phyloP scores from a whole-genome alignment of 2,113 vertebrate species.

The Corvus hawaiiensis region DNA sequence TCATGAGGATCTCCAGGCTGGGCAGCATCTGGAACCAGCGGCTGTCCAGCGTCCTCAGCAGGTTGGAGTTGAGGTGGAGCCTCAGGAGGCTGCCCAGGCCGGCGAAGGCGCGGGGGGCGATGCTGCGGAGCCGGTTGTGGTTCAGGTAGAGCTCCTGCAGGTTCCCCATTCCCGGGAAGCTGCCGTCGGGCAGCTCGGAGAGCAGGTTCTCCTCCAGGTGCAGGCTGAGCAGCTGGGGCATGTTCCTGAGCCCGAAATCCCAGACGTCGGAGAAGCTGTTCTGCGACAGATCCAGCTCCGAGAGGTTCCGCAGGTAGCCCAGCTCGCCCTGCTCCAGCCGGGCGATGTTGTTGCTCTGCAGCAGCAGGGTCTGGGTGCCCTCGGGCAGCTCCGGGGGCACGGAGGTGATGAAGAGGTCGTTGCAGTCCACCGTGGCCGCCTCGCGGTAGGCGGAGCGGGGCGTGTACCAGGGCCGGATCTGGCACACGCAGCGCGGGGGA shows the following conservation, averaged over 20 bases:
- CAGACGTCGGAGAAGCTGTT: conserved; percentile 79
- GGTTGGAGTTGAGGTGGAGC: conserved; percentile 92
- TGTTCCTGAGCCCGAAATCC: conserved; percentile 68
- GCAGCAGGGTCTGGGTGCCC: conserved; percentile 85
- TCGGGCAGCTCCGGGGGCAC: conserved; percentile 76
- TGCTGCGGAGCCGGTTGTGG: conserved; percentile 85
- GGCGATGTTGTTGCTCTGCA: conserved; percentile 88
- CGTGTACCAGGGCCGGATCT: conserved; percentile 92
- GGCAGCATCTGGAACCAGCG: conserved; percentile 86
- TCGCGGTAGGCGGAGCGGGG: conserved; percentile 86
- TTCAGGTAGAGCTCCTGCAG: conserved; percentile 93
- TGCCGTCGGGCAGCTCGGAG: conserved; percentile 75
- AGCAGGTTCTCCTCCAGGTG: conserved; percentile 92
- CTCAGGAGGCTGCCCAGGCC: conserved; percentile 82
- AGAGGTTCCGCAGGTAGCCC: conserved; percentile 81
- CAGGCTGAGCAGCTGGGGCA: conserved; percentile 83
- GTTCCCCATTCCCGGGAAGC: conserved; percentile 78
- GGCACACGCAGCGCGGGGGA: conserved; percentile 81
- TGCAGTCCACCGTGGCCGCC: conserved; percentile 91
- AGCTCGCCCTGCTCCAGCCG: conserved; percentile 74
- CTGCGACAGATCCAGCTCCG: conserved; percentile 90
- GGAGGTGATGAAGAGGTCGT: conserved; percentile 79
- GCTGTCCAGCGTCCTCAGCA: conserved; percentile 77
- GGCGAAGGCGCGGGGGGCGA: conserved; percentile 79
- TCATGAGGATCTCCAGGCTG: conserved; percentile 89